A percentile compares a stretch with the other conserved stretches of the same genome.
phyloP scores from a whole-genome alignment of 2,888 invertebrate species.

The Chrysolina americana region DNA sequence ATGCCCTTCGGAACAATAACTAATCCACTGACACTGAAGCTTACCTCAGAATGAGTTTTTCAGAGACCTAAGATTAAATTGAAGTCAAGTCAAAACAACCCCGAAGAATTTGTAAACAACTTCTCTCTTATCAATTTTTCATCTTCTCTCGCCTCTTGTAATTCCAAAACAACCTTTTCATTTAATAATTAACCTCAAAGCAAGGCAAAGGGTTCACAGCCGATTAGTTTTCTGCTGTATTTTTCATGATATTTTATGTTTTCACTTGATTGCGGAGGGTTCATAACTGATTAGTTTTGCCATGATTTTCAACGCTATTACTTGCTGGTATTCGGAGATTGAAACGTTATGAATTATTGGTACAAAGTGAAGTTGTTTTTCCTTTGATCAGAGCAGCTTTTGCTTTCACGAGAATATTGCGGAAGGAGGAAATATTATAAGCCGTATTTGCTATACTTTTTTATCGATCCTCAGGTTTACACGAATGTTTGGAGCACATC shows the following conservation, averaged over 20 bases:
- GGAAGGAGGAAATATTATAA: no score
- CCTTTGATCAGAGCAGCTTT: no score
- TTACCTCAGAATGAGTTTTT: conserved; percentile 17
- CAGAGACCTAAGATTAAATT: conserved; percentile 14
- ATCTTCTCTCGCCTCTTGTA: conserved; percentile 6
- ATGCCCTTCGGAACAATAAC: conserved; percentile 10
- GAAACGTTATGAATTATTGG: neutral
- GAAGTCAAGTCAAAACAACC: conserved; percentile 17
- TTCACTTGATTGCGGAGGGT: neutral
- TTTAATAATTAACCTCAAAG: conserved; percentile 17
- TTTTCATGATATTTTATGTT: neutral
- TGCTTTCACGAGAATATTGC: no score
- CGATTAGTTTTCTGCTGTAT: conserved; percentile 9
- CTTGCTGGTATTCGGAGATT: neutral
- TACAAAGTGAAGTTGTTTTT: no score
- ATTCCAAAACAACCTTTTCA: conserved; percentile 6
- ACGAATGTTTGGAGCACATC: no score
- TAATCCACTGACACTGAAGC: conserved; percentile 6
- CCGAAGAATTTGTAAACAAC: conserved; percentile 20
- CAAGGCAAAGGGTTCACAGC: conserved; percentile 3
- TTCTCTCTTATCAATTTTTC: conserved; percentile 13
- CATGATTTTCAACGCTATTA: conserved; percentile 6
- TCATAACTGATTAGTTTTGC: neutral
- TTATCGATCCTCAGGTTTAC: no score
- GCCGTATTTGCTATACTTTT: no score